phyloP scores from a whole-genome alignment of 2,113 vertebrate genomes.

The Ranitomeya imitator region DNA sequence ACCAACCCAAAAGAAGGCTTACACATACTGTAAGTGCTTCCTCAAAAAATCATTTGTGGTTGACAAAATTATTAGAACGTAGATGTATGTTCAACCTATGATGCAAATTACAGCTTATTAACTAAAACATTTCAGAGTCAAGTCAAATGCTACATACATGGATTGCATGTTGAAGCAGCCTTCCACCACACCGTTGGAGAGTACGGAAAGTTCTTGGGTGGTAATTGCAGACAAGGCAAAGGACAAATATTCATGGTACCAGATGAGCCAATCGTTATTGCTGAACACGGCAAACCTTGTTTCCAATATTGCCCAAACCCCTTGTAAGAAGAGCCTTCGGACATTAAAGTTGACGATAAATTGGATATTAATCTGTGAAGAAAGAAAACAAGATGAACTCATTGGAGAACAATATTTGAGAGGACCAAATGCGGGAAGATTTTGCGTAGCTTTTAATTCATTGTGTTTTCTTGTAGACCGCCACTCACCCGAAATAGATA shows the following conservation, averaged over 20 bases:
- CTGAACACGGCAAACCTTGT: constrained; percentile 7
- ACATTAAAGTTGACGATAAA: constrained; percentile 33
- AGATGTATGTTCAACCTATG: not conserved
- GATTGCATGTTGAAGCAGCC: constrained; percentile 53
- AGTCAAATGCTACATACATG: constrained; percentile 47
- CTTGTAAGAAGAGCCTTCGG: constrained; percentile 35
- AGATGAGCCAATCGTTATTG: constrained; percentile 23
- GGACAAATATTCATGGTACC: constrained; percentile 52
- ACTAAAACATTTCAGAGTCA: not conserved
- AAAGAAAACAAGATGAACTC: not conserved
- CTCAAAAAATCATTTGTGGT: not conserved
- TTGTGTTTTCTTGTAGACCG: not conserved
- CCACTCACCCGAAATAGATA: constrained; percentile 50
- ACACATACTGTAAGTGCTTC: not conserved
- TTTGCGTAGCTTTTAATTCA: too few species aligned
- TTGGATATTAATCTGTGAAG: constrained; percentile 24
- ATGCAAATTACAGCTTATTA: too few species aligned
- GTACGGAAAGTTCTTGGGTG: constrained; percentile 13
- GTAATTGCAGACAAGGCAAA: constrained; percentile 53
- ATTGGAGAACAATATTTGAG: not conserved
- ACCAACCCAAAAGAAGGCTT: too few species aligned
- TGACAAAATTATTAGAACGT: not conserved
- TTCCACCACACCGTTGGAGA: constrained; percentile 9
- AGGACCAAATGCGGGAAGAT: not conserved
- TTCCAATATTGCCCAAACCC: constrained; percentile 46